phyloP scores from a whole-genome alignment of 2,113 vertebrate species.

The Mohoua ochrocephala region DNA sequence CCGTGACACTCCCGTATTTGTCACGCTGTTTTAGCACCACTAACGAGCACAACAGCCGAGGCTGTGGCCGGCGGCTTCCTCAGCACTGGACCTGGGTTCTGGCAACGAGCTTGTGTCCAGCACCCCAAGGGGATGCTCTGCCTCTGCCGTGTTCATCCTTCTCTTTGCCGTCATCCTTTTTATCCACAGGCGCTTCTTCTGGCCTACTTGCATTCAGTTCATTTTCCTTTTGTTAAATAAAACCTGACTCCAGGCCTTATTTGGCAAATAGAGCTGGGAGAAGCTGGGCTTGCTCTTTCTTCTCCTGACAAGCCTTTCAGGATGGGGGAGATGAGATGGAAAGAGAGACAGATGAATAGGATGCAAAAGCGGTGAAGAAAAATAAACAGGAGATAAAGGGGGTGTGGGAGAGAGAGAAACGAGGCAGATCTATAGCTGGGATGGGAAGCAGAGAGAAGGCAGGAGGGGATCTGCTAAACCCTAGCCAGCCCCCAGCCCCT shows the following conservation, averaged over 20 bases:
- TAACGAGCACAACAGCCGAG: neutral
- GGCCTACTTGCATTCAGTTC: conserved; percentile 40
- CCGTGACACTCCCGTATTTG: neutral
- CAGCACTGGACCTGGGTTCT: neutral
- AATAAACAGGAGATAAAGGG: neutral
- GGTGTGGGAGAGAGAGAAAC: neutral
- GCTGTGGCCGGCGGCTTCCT: neutral
- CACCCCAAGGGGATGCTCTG: neutral
- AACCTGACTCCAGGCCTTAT: conserved; percentile 48
- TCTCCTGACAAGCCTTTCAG: conserved; percentile 44
- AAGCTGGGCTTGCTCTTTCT: conserved; percentile 13
- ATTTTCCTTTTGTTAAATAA: conserved; percentile 40
- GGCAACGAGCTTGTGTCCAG: neutral
- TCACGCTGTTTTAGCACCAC: neutral
- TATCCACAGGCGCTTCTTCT: neutral
- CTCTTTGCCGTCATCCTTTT: neutral
- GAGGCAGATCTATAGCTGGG: neutral
- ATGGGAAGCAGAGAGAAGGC: neutral
- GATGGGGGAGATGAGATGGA: neutral
- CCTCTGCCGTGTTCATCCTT: neutral
- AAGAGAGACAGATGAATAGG: conserved; percentile 15
- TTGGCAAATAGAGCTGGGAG: conserved; percentile 36
- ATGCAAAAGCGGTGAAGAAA: neutral
- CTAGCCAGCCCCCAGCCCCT: neutral
- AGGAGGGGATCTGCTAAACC: neutral